Conservation (phyloP, 2,113 vertebrate species). For the Oryzias melastigma region DNA sequence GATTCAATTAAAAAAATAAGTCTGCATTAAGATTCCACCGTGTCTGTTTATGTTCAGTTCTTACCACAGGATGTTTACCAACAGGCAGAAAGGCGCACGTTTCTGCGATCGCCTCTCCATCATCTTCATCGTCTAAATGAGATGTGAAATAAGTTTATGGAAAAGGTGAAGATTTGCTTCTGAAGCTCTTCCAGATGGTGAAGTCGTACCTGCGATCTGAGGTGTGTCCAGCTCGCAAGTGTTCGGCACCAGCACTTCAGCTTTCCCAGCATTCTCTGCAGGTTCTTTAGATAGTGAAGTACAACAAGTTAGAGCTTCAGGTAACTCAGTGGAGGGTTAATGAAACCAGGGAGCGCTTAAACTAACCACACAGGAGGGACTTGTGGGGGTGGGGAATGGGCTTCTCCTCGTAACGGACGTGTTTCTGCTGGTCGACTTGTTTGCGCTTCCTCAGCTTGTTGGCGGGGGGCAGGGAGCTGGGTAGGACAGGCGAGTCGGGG, state of each 20-base stretch:
- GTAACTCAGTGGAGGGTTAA: neutral
- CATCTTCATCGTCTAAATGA: conserved; percentile 34
- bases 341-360: no score
- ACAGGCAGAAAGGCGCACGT: conserved; percentile 80
- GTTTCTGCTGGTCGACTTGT: conserved; percentile 67
- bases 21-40: neutral
- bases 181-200: neutral
- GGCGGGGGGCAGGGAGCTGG: conserved; percentile 77
- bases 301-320: neutral
- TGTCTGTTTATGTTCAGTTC: neutral
- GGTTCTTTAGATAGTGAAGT: conserved; percentile 18
- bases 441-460: conserved; percentile 83
- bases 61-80: conserved; percentile 72
- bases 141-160: neutral
- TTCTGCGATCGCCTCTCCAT: conserved; percentile 79
- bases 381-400: conserved; percentile 37
- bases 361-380: conserved; percentile 59
- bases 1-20: neutral
- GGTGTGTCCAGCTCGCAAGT: conserved; percentile 83
- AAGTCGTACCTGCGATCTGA: conserved; percentile 56
- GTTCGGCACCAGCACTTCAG: conserved; percentile 84
- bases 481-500: conserved; percentile 85
- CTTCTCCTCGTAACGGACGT: conserved; percentile 82
- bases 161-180: no score
- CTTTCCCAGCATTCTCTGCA: conserved; percentile 65